Evolutionary conservation across 1,140 invertebrate genomes (phyloP).

Genomic region (Cotesia typhae): DNA sequence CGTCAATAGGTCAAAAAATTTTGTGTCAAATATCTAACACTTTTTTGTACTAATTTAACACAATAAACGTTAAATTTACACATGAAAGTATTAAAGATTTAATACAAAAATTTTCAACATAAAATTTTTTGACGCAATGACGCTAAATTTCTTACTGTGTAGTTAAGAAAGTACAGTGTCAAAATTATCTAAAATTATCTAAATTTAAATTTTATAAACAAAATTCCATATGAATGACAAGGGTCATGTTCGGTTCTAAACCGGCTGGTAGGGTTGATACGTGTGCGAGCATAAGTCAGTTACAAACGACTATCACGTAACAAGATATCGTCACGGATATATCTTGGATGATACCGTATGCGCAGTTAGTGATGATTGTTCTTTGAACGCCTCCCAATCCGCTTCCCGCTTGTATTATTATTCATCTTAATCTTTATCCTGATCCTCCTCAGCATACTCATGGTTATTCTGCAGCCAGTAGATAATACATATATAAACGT

Average conservation of each 20-base stretch:
- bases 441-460: neutral
- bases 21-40: too few relatives aligned
- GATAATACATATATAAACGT: neutral
- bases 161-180: too few relatives aligned
- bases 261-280: neutral
- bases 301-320: slow-evolving; percentile 56
- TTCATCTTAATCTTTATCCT: slow-evolving; percentile 18
- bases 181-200: too few relatives aligned
- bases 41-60: too few relatives aligned
- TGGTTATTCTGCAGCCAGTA: too few relatives aligned
- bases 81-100: too few relatives aligned
- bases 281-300: slow-evolving; percentile 40
- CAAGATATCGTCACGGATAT: slow-evolving; percentile 49
- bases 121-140: too few relatives aligned
- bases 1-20: too few relatives aligned
- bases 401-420: neutral
- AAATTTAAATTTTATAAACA: neutral
- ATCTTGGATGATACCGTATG: slow-evolving; percentile 30
- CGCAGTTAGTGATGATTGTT: slow-evolving; percentile 50
- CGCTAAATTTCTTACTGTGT: too few relatives aligned
- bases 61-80: too few relatives aligned
- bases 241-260: neutral
- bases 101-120: too few relatives aligned
- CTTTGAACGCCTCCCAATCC: slow-evolving; percentile 37
- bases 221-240: neutral